A percentile compares a stretch with the other conserved stretches of the same genome.
Evolutionary conservation across 1,140 invertebrate species (phyloP).

Genomic region (Lithobius niger): DNA sequence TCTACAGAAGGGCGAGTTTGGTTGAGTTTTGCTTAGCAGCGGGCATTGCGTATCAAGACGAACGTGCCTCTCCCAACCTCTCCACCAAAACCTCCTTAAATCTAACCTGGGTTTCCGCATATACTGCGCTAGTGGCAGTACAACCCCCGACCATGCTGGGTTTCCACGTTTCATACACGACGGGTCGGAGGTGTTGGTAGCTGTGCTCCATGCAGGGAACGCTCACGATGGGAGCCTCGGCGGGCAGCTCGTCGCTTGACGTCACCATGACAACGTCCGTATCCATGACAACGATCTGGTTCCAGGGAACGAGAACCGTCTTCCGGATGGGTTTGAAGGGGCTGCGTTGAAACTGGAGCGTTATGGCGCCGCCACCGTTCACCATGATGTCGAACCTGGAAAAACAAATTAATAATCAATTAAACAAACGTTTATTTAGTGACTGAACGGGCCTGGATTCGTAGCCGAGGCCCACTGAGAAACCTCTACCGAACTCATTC

Average conservation of each 20-base stretch:
- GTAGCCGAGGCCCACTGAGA: too few species aligned
- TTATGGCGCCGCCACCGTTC: slow-evolving; percentile 96
- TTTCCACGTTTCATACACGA: slow-evolving; percentile 72
- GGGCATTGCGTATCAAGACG: too few species aligned
- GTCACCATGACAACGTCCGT: slow-evolving; percentile 65
- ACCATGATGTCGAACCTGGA: slow-evolving; percentile 94
- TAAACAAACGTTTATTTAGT: too few species aligned
- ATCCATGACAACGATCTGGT: slow-evolving; percentile 79
- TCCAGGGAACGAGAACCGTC: slow-evolving; percentile 88
- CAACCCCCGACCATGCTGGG: slow-evolving; percentile 67
- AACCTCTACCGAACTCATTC: too few species aligned
- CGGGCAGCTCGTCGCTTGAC: slow-evolving; percentile 40
- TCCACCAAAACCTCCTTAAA: neutral
- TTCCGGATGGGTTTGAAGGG: slow-evolving; percentile 74
- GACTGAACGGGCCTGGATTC: too few species aligned
- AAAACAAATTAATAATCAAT: slow-evolving; percentile 9
- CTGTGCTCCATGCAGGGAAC: slow-evolving; percentile 67
- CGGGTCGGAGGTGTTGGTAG: slow-evolving; percentile 47
- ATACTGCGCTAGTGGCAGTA: slow-evolving; percentile 63
- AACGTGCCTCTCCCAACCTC: too few species aligned
- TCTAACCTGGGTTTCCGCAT: slow-evolving; percentile 71
- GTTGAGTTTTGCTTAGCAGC: too few species aligned
- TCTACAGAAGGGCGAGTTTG: too few species aligned
- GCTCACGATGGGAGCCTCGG: slow-evolving; percentile 1
- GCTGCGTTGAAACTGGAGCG: slow-evolving; percentile 83